Conservation (phyloP, 2,113 vertebrate genomes). For the Sander lucioperca region DNA sequence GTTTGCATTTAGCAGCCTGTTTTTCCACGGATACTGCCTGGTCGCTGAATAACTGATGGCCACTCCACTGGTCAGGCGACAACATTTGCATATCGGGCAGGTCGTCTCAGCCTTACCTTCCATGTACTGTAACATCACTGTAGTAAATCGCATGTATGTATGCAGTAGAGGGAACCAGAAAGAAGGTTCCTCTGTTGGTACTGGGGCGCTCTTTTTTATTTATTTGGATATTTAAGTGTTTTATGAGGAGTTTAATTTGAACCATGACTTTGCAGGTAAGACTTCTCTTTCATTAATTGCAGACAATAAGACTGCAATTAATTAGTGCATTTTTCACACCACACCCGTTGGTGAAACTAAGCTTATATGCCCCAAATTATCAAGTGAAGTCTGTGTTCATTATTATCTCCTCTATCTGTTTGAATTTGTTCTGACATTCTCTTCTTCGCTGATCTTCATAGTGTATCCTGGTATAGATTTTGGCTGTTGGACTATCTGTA, state of each 20-base stretch:
- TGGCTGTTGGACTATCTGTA: neutral
- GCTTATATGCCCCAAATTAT: neutral
- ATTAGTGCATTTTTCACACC: neutral
- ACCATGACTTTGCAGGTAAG: constrained; percentile 77
- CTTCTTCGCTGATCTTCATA: neutral
- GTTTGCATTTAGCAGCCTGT: constrained; percentile 75
- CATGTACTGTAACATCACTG: neutral
- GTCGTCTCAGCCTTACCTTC: constrained; percentile 33
- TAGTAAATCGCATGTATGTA: neutral
- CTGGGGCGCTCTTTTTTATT: neutral
- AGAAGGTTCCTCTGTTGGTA: neutral
- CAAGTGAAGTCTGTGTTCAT: neutral
- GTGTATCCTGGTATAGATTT: neutral
- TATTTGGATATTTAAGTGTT: constrained; percentile 21
- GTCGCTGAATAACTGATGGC: constrained; percentile 68
- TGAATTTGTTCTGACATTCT: neutral
- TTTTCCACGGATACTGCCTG: constrained; percentile 58
- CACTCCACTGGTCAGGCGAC: constrained; percentile 29
- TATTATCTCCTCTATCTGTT: neutral
- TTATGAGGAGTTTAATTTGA: constrained; percentile 31
- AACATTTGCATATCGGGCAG: constrained; percentile 76
- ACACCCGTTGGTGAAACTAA: neutral
- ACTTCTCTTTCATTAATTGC: constrained; percentile 8
- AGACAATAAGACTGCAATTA: neutral
- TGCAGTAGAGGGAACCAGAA: constrained; percentile 1